A percentile compares a stretch with the other conserved stretches of the same genome.
phyloP scores from a whole-genome alignment of 2,888 invertebrate species.

The Ganaspis brasiliensis region DNA sequence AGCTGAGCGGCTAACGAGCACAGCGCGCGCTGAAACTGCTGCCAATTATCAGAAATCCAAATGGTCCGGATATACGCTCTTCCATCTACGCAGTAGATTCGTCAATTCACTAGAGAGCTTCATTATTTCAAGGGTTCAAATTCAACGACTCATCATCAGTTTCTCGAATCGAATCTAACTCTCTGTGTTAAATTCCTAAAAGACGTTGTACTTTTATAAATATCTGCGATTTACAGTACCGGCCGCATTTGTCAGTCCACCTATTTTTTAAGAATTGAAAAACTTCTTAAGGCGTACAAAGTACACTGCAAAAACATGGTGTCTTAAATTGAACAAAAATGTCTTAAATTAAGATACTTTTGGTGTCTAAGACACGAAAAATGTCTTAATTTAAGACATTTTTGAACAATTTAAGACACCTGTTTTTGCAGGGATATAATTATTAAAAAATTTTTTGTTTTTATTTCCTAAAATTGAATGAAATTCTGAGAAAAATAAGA shows the following conservation, averaged over 20 bases:
- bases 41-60: conserved; percentile 79
- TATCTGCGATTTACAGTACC: background rate
- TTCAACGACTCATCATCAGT: conserved; percentile 22
- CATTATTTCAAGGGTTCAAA: conserved; percentile 62
- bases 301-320: too few relatives aligned
- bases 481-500: too few relatives aligned
- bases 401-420: too few relatives aligned
- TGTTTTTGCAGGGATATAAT: too few relatives aligned
- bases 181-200: background rate
- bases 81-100: conserved; percentile 25
- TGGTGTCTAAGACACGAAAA: too few relatives aligned
- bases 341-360: too few relatives aligned
- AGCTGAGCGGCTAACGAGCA: conserved; percentile 75
- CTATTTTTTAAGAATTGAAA: too few relatives aligned
- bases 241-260: too few relatives aligned
- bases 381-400: too few relatives aligned
- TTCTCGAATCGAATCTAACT: conserved; percentile 5
- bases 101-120: conserved; percentile 50
- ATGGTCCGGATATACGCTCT: conserved; percentile 59
- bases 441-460: background rate
- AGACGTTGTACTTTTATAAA: background rate
- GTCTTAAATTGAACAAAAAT: too few relatives aligned
- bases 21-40: conserved; percentile 71
- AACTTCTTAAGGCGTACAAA: too few relatives aligned
- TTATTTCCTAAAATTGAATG: too few relatives aligned